Evolutionary conservation across 2,113 vertebrate genomes (phyloP).

Genomic region (Serinus canaria): DNA sequence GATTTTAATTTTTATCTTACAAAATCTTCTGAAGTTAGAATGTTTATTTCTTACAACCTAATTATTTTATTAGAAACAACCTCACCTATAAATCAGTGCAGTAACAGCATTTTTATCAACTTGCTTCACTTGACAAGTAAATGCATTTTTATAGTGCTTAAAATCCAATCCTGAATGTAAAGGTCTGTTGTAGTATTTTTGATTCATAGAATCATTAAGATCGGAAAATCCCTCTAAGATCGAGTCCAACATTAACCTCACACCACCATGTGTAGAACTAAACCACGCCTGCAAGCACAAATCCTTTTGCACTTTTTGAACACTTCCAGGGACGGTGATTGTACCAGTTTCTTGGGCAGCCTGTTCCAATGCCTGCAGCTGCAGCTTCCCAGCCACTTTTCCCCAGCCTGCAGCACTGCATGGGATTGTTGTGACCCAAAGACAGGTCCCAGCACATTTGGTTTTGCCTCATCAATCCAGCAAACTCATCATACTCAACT

Average conservation of each 20-base stretch:
- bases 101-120: not conserved
- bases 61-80: not conserved
- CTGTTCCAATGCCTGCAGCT: not conserved
- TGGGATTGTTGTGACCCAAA: not conserved
- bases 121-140: not conserved
- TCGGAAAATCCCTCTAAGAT: not conserved
- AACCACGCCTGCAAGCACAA: not conserved
- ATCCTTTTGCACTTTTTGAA: not conserved
- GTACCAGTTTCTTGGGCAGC: not conserved
- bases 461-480: not conserved
- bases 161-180: not conserved
- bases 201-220: not conserved
- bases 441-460: not conserved
- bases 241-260: not conserved
- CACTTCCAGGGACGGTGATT: not conserved
- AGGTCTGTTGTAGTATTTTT: not conserved
- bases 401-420: not conserved
- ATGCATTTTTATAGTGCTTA: not conserved
- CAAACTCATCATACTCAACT: not conserved
- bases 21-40: not conserved
- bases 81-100: not conserved
- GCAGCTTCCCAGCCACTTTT: not conserved
- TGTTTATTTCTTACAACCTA: not conserved
- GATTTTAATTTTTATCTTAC: not conserved
- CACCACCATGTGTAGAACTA: not conserved